Evolutionary conservation across 2,888 invertebrate species (phyloP), one percentile per base, ranked within the genome.

Genomic region (Chalcis sispes): DNA sequence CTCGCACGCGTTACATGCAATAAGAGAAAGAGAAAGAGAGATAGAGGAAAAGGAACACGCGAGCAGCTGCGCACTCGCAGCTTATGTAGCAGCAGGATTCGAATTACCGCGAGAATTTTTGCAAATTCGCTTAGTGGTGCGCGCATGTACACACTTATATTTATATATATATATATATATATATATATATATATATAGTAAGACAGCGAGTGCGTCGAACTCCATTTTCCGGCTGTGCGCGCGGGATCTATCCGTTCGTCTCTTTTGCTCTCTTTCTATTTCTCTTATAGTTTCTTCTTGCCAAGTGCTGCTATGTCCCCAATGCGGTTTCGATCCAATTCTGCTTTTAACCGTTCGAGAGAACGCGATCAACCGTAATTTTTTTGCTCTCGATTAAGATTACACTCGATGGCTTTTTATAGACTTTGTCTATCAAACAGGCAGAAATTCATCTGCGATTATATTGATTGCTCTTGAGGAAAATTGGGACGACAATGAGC

Each of bases 311-410:
- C 40, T 46, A 29, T 66, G 66, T 66, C 72, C 76, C 62, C 76
- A 36, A 76, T 72, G 76, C 32, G 72, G 71, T 76, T 76, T 71
- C 54, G 61, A 72, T 67, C 76, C 67, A 56, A 72, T 72, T 72
- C 64, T 59, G 29, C 18, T 54, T 15, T 4, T 29, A 27, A 69
- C 42, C 73, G 73, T 61, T 32, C 42, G 67, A 66, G n/a, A n/a
- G 29, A n/a, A n/a, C 18, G 7, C 54, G 54, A 27, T 66, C 66
- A 42, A 13, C 18, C 32, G n/a, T 23, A 29, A 50, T 66, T 69
- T 69, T 69, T 64, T 52, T 65, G 50, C 64, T 70, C 69, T 27
- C 52, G 18, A 52, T 75, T 25, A 40, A 23, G 32, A 62, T 69
- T 46, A 20, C 23, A 27, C 61, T 32, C 36, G 36, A 40, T 40